A percentile compares a stretch with the other conserved stretches of the same genome.
Evolutionary conservation across 2,888 invertebrate genomes (phyloP).

Genomic region (Dynastes tityus): DNA sequence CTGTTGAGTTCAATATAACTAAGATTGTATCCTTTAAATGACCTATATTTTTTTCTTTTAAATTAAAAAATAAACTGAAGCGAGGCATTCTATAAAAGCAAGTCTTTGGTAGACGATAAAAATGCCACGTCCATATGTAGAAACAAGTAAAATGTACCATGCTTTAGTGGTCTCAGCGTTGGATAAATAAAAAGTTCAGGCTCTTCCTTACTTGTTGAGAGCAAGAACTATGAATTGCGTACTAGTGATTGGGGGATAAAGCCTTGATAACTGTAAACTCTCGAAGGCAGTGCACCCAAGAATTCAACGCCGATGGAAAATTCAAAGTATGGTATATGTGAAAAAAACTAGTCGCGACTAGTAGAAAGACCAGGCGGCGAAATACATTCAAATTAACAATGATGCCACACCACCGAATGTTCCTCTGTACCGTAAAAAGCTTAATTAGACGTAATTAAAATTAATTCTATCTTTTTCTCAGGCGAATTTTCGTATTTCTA

Average conservation of each 20-base stretch:
- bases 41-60: conserved; percentile 36
- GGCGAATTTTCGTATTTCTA: conserved; percentile 24
- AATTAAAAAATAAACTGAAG: conserved; percentile 39
- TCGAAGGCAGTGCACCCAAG: conserved; percentile 37
- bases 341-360: conserved; percentile 38
- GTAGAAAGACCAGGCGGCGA: conserved; percentile 17
- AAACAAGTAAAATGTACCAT: conserved; percentile 46
- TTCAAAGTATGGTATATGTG: conserved; percentile 34
- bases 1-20: not conserved
- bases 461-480: conserved; percentile 32
- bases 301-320: conserved; percentile 36
- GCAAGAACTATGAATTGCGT: conserved; percentile 43
- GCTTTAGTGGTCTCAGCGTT: conserved; percentile 38
- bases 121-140: conserved; percentile 45
- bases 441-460: conserved; percentile 37
- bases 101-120: conserved; percentile 40
- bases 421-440: conserved; percentile 20
- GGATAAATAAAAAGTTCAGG: conserved; percentile 43
- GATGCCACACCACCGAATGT: conserved; percentile 22
- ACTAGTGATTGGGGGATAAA: conserved; percentile 43
- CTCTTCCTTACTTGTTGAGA: conserved; percentile 34
- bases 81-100: conserved; percentile 16
- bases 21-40: conserved; percentile 29
- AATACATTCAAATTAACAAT: conserved; percentile 40
- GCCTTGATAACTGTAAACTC: conserved; percentile 38